These are phyloP conservation scores for Orcinus orca DNA, from an alignment of 2,113 vertebrate genomes.

Conservation along the genomic window DNA sequence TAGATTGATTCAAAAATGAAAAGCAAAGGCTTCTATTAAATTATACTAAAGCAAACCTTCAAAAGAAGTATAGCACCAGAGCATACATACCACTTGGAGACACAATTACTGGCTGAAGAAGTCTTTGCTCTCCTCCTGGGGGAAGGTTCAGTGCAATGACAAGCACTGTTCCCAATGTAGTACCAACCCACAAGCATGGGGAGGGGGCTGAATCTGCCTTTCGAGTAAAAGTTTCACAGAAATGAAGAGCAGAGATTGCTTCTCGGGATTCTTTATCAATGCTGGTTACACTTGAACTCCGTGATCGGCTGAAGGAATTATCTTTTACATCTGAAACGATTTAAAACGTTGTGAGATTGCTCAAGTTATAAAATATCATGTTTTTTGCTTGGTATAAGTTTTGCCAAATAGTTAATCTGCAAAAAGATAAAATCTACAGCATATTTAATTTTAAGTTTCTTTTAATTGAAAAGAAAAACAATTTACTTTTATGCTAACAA, in stretches of 20 bases:
- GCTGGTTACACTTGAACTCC: slow-evolving; percentile 98
- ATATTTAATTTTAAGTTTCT: background rate
- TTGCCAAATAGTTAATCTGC: background rate
- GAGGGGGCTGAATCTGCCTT: slow-evolving; percentile 89
- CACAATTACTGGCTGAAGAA: slow-evolving; percentile 95
- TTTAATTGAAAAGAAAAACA: background rate
- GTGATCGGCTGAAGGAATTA: slow-evolving; percentile 98
- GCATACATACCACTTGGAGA: slow-evolving; percentile 93
- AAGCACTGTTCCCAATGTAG: slow-evolving; percentile 93
- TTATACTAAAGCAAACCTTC: background rate
- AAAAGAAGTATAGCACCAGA: fast-evolving
- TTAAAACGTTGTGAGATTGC: slow-evolving; percentile 46
- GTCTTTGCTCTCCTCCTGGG: slow-evolving; percentile 94
- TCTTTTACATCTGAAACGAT: slow-evolving; percentile 94
- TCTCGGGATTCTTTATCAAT: slow-evolving; percentile 97
- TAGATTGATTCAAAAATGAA: background rate
- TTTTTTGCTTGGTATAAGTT: background rate
- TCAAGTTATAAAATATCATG: background rate
- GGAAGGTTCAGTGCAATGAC: slow-evolving; percentile 92
- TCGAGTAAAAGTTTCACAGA: slow-evolving; percentile 93
- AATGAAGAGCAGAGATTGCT: slow-evolving; percentile 94
- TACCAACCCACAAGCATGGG: slow-evolving; percentile 95
- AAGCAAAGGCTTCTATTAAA: background rate
- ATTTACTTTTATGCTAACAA: background rate
- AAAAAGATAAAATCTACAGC: background rate